Evolutionary conservation across 1,140 invertebrate species (phyloP).

Genomic region (Penaeus chinensis): DNA sequence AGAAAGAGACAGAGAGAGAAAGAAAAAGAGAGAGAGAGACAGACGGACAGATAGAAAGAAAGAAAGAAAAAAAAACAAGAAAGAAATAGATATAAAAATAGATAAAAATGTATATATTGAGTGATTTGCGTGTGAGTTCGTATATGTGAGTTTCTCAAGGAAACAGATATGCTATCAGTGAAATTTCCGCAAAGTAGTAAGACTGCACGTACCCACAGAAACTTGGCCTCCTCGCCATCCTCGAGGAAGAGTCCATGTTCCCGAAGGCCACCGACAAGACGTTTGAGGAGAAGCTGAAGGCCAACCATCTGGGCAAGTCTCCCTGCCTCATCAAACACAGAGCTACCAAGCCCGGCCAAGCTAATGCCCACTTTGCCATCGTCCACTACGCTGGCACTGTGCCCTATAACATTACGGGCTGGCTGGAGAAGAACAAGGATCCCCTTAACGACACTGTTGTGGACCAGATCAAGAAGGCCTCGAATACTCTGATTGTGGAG

Average conservation of each 20-base stretch:
- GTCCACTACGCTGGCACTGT: constrained; percentile 98
- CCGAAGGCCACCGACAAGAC: too few relatives aligned
- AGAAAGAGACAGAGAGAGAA: too few relatives aligned
- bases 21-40: too few relatives aligned
- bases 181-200: constrained; percentile 97
- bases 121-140: too few relatives aligned
- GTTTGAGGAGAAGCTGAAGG: too few relatives aligned
- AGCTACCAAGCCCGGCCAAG: constrained; percentile 94
- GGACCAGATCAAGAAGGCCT: constrained; percentile 94
- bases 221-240: constrained; percentile 71
- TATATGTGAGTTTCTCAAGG: too few relatives aligned
- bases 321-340: constrained; percentile 96
- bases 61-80: too few relatives aligned
- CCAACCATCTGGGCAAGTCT: too few relatives aligned
- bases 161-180: constrained; percentile 89
- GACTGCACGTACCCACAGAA: constrained; percentile 99
- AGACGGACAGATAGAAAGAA: too few relatives aligned
- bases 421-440: constrained; percentile 99
- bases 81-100: too few relatives aligned
- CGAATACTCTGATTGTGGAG: constrained; percentile 86
- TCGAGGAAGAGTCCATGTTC: too few relatives aligned
- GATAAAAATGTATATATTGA: too few relatives aligned
- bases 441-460: constrained; percentile 98
- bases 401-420: constrained; percentile 96
- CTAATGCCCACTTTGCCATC: constrained; percentile 96